Percentiles rank a stretch among this genome's conserved stretches.
These are phyloP conservation scores for Euleptes europaea DNA, from an alignment of 2,113 vertebrate genomes.

Conservation along the genomic window DNA sequence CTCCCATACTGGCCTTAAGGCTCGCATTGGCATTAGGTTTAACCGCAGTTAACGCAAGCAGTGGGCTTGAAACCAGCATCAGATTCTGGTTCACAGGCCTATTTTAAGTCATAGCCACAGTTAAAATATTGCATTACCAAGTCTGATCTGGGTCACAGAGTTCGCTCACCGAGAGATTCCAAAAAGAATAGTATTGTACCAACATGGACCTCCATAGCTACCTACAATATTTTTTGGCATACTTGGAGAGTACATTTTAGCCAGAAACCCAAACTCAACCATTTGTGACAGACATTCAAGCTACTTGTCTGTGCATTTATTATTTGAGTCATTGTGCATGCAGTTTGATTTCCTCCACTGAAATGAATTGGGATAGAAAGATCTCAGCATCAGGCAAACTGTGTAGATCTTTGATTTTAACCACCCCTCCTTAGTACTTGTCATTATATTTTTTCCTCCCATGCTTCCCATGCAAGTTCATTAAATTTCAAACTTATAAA, in stretches of 20 bases:
- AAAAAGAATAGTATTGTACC: too few species aligned
- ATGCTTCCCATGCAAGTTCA: conserved; percentile 54
- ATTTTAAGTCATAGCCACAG: neutral
- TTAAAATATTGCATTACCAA: neutral
- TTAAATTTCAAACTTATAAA: conserved; percentile 64
- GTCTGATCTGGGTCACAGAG: conserved; percentile 25
- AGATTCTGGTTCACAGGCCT: neutral
- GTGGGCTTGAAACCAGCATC: neutral
- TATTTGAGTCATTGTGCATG: neutral
- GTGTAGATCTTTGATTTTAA: conserved; percentile 47
- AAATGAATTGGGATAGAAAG: neutral
- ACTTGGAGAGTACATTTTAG: conserved; percentile 18
- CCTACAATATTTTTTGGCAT: too few species aligned
- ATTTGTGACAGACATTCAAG: neutral
- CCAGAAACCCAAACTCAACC: neutral
- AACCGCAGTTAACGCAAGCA: neutral
- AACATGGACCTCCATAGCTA: too few species aligned
- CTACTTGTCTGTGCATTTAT: neutral
- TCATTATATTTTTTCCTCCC: conserved; percentile 31
- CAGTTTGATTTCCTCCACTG: neutral
- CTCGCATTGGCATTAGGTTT: too few species aligned
- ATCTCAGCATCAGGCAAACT: neutral
- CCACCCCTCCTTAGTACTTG: conserved; percentile 39
- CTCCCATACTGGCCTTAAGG: too few species aligned
- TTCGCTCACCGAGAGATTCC: neutral